These are phyloP conservation scores for Metalampra italica DNA, from an alignment of 2,888 invertebrate species.

Conservation along the genomic window DNA sequence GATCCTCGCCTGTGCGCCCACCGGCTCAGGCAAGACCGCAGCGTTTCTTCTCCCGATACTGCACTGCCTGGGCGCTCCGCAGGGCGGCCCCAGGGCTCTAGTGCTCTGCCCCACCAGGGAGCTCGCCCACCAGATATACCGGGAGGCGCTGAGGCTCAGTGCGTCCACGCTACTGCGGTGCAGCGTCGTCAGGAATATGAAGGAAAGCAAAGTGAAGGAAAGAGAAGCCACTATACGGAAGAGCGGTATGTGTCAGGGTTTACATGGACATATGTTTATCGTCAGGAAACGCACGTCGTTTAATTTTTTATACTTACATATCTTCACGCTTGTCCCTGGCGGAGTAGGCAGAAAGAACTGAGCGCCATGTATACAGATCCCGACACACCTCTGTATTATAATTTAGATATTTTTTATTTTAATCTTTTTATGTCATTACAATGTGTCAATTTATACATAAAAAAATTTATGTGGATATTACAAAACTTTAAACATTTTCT, in stretches of 20 bases:
- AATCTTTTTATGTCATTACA: too few species aligned
- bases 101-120: slow-evolving; percentile 96
- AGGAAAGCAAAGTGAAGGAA: slow-evolving; percentile 84
- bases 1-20: slow-evolving; percentile 96
- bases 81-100: slow-evolving; percentile 90
- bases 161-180: slow-evolving; percentile 85
- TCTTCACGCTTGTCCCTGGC: too few species aligned
- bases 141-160: slow-evolving; percentile 87
- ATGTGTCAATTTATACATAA: too few species aligned
- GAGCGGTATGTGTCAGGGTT: slow-evolving; percentile 83
- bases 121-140: slow-evolving; percentile 92
- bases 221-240: slow-evolving; percentile 85
- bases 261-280: not conserved
- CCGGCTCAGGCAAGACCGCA: slow-evolving; percentile 98
- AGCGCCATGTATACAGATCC: too few species aligned
- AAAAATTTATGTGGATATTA: too few species aligned
- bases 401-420: too few species aligned
- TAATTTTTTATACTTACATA: too few species aligned
- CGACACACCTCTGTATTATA: too few species aligned
- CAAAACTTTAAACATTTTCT: too few species aligned
- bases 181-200: slow-evolving; percentile 88
- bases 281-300: not conserved
- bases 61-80: slow-evolving; percentile 83
- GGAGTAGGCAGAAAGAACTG: too few species aligned
- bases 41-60: slow-evolving; percentile 95